These are phyloP conservation scores for Mantis religiosa DNA, from an alignment of 2,888 invertebrate species.

Conservation along the genomic window DNA sequence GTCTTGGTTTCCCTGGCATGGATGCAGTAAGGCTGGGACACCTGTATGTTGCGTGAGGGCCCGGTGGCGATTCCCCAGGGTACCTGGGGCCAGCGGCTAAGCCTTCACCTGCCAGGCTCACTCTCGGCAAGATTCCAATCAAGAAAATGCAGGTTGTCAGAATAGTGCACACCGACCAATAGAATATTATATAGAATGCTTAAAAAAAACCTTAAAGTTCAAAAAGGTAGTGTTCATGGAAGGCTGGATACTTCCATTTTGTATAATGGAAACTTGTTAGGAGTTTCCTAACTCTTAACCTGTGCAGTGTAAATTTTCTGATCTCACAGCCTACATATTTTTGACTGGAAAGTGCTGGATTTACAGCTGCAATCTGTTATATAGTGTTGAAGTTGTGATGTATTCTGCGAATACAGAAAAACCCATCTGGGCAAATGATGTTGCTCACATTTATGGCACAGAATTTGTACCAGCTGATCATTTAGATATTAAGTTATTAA, in stretches of 20 bases:
- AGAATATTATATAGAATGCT: neutral
- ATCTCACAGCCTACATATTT: neutral
- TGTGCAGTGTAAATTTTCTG: neutral
- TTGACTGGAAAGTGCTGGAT: neutral
- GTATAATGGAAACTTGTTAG: neutral
- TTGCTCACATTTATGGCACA: neutral
- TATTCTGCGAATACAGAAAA: neutral
- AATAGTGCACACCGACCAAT: neutral
- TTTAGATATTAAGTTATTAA: neutral
- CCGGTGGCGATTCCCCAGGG: conserved; percentile 32
- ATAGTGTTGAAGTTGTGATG: neutral
- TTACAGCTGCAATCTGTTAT: neutral
- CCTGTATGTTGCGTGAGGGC: conserved; percentile 32
- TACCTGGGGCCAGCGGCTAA: conserved; percentile 30
- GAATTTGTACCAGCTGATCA: neutral
- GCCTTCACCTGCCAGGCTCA: neutral
- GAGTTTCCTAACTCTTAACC: neutral
- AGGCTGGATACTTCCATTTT: neutral
- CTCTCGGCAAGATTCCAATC: neutral
- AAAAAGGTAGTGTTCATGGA: neutral
- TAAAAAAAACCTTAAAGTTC: neutral
- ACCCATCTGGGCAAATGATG: neutral
- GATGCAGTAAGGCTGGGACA: conserved; percentile 25
- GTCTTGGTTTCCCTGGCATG: conserved; percentile 21
- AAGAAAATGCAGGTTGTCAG: neutral